Base-by-base conservation (phyloP, 1,140 invertebrate genomes). In the Drosophila kepulauana region DNA sequence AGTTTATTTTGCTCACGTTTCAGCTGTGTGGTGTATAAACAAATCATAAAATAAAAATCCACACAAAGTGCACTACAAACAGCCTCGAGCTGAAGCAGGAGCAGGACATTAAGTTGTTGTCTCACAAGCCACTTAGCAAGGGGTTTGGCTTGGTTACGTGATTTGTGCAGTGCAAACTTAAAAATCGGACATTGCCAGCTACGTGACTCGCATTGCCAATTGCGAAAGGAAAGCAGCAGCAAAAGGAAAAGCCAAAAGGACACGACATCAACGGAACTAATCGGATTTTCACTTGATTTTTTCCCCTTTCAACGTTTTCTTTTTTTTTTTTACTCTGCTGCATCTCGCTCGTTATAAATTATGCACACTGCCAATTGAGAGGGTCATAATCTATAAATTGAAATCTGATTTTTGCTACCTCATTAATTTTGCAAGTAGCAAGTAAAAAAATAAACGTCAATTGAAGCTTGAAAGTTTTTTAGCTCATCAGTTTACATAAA, bases 1-100 rank as follows among this genome's bases (percentile, higher is more conserved):
- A 57, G 41, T 38, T 56, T 13, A 57, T 68, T 48, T 52, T 2
- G 46, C 67, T 62, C 82, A 87, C 84, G 82, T 79, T 41, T 54
- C 38, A 45, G 48, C 33, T 78, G 41, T 16, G 10, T 61, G 72
- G n/a, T 78, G 68, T 65, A 59, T 85, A 89, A 89, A 89, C 85
- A 89, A 89, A 89, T 89, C 85, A 90, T 89, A 89, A 89, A 84
- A 90, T 89, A 89, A 89, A 84, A 85, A 66, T 72, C 68, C 81
- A 84, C 85, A 88, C 70, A 88, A 89, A 89, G 85, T 85, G 85
- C 78, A 69, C 78, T 70, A 85, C 85, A 89, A 89, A 85, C 74
- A 79, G 86, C 85, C 85, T 63, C 69, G 73, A 81, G 85, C 67
- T 81, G 74, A 68, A 81, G 85, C 85, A 58, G 66, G 71, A 81